These are phyloP conservation scores for Metallyticus violacea DNA, from an alignment of 2,888 invertebrate genomes.

Conservation along the genomic window DNA sequence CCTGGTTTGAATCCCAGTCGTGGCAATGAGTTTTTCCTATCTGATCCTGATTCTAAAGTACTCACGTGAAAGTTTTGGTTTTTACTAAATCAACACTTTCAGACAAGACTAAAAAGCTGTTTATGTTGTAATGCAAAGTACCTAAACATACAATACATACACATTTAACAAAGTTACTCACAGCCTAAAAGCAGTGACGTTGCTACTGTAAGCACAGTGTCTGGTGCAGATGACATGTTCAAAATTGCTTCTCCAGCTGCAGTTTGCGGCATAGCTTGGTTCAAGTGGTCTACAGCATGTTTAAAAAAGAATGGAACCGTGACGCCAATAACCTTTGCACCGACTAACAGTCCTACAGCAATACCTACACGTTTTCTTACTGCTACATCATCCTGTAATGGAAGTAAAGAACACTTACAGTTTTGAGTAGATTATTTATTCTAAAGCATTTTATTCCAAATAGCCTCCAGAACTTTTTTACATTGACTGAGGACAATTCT, in stretches of 20 bases:
- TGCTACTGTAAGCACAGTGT: slow-evolving; percentile 74
- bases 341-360: slow-evolving; percentile 74
- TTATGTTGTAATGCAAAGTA: too few species aligned
- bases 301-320: slow-evolving; percentile 95
- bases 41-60: too few species aligned
- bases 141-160: too few species aligned
- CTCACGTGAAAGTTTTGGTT: too few species aligned
- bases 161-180: slow-evolving; percentile 55
- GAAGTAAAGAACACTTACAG: neutral
- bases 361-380: slow-evolving; percentile 77
- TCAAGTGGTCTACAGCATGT: slow-evolving; percentile 85
- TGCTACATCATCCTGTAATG: slow-evolving; percentile 64
- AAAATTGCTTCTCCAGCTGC: slow-evolving; percentile 55
- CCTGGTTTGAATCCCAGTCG: too few species aligned
- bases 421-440: too few species aligned
- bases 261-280: slow-evolving; percentile 54
- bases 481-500: too few species aligned
- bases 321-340: slow-evolving; percentile 86
- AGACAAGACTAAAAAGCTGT: too few species aligned
- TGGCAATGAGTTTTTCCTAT: too few species aligned
- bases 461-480: too few species aligned
- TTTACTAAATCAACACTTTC: too few species aligned
- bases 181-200: slow-evolving; percentile 84
- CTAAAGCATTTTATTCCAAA: too few species aligned
- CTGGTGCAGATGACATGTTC: slow-evolving; percentile 74